Conservation (phyloP, 2,797 vertebrate species). For the Loriculus beryllinus region DNA sequence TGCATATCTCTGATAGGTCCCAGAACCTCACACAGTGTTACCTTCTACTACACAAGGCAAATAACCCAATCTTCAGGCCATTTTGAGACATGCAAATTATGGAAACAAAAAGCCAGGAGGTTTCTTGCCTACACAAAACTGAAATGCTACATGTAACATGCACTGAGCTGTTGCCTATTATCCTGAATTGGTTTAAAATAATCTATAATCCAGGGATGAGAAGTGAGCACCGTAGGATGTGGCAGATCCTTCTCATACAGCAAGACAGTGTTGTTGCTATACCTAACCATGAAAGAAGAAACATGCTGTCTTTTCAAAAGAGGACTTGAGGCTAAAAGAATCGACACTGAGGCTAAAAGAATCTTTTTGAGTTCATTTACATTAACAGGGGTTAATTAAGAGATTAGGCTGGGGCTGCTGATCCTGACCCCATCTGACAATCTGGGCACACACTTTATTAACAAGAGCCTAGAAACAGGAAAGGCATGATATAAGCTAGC, state of each 20-base stretch:
- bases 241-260: conserved; percentile 29
- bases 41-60: background rate
- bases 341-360: background rate
- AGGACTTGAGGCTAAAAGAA: background rate
- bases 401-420: conserved; percentile 16
- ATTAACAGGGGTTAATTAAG: conserved; percentile 55
- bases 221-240: background rate
- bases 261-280: conserved; percentile 1
- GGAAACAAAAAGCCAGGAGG: background rate
- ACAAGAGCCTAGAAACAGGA: background rate
- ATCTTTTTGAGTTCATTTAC: background rate
- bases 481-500: background rate
- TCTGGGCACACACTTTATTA: background rate
- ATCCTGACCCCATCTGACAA: background rate
- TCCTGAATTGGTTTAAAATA: conserved; percentile 41
- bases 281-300: background rate
- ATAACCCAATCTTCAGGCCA: background rate
- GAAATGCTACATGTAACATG: background rate
- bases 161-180: conserved; percentile 15
- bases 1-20: background rate
- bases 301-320: background rate
- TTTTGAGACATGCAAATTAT: background rate
- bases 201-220: conserved; percentile 47
- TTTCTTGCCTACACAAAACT: background rate
- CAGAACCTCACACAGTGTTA: background rate